Evolutionary conservation across 2,113 vertebrate genomes (phyloP).

Genomic region (Ursus arctos): DNA sequence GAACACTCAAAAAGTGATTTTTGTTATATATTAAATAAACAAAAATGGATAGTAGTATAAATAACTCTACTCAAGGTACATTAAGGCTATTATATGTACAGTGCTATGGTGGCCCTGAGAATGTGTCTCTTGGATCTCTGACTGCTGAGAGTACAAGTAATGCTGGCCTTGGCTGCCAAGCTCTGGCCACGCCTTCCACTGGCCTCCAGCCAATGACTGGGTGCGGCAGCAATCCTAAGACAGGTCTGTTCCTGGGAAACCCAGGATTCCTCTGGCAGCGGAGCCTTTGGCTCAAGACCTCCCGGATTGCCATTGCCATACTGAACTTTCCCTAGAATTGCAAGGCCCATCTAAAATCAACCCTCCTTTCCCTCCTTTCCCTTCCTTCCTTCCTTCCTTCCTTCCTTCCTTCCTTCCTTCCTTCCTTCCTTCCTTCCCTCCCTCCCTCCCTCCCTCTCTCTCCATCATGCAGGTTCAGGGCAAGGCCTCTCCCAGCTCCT

Average conservation of each 20-base stretch:
- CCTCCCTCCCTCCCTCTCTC: neutral
- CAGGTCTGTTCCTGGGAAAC: neutral
- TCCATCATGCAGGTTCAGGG: neutral
- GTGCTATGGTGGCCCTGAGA: neutral
- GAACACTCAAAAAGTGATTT: neutral
- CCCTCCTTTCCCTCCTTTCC: neutral
- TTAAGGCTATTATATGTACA: neutral
- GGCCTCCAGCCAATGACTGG: neutral
- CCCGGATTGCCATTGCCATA: neutral
- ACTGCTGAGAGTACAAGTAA: neutral
- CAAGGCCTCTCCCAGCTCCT: neutral
- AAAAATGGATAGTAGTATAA: neutral
- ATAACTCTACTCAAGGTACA: conserved; percentile 24
- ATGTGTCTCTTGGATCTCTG: neutral
- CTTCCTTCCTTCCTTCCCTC: too few species aligned
- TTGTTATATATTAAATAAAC: neutral
- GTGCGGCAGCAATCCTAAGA: neutral
- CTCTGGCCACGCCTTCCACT: neutral
- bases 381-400: too few species aligned
- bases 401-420: neutral
- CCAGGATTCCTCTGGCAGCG: neutral
- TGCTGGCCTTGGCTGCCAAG: neutral
- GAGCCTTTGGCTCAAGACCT: neutral
- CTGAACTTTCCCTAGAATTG: neutral
- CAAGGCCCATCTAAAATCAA: neutral